A percentile compares a stretch with the other conserved stretches of the same genome.
Evolutionary conservation across 2,797 vertebrate species (phyloP).

Genomic region (Tadarida brasiliensis): DNA sequence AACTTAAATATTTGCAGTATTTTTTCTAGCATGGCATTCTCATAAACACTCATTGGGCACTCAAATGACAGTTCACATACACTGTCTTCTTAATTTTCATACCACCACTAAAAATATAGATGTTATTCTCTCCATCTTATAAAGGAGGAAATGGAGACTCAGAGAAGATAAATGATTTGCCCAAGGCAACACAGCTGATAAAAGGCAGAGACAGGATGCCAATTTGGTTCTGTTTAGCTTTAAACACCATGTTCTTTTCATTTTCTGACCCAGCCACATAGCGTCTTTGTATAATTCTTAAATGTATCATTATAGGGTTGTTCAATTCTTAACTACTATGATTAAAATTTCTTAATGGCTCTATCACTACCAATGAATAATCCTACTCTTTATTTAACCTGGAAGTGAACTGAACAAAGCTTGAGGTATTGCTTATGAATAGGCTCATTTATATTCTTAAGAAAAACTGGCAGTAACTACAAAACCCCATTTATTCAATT

Average conservation of each 20-base stretch:
- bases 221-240: background rate
- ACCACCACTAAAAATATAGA: conserved; percentile 1
- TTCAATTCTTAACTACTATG: conserved; percentile 36
- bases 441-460: conserved; percentile 61
- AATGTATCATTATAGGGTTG: conserved; percentile 20
- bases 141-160: conserved; percentile 33
- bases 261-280: conserved; percentile 30
- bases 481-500: conserved; percentile 73
- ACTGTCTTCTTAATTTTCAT: conserved; percentile 54
- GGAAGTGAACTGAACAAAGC: conserved; percentile 56
- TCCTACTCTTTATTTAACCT: conserved; percentile 60
- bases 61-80: conserved; percentile 37
- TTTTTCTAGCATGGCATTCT: conserved; percentile 50
- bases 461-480: conserved; percentile 69
- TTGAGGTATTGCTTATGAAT: conserved; percentile 54
- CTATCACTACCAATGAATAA: conserved; percentile 30
- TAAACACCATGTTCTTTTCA: background rate
- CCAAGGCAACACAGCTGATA: background rate
- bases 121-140: conserved; percentile 35
- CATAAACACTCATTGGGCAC: conserved; percentile 29
- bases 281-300: conserved; percentile 44
- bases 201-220: background rate
- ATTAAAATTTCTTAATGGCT: conserved; percentile 67
- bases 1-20: conserved; percentile 29
- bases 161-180: conserved; percentile 26